Conservation (phyloP, 2,113 vertebrate species). For the Romanogobio albipinnatus region DNA sequence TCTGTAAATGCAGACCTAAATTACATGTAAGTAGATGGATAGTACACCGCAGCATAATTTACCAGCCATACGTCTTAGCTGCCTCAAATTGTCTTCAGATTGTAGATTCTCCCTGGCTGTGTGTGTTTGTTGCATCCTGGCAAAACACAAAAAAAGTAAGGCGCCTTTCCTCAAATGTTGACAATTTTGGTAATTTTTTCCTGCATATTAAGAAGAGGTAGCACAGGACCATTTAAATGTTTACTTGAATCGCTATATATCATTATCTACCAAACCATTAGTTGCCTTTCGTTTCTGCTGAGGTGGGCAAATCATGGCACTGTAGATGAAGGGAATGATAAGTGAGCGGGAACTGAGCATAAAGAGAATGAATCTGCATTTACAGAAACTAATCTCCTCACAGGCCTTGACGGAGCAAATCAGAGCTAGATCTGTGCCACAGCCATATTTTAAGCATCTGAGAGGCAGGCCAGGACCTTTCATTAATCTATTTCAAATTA, state of each 20-base stretch:
- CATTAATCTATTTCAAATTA: not conserved
- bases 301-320: not conserved
- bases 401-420: not conserved
- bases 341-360: not conserved
- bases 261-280: not conserved
- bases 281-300: not conserved
- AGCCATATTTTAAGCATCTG: slow-evolving; percentile 11
- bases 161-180: not conserved
- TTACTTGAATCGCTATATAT: not conserved
- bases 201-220: not conserved
- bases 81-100: slow-evolving; percentile 14
- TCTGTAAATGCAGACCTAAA: not conserved
- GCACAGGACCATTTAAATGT: not conserved
- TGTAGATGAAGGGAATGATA: not conserved
- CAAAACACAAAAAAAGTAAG: not conserved
- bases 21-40: not conserved
- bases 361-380: not conserved
- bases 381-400: not conserved
- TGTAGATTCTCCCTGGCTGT: slow-evolving; percentile 29
- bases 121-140: not conserved
- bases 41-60: not conserved
- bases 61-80: slow-evolving; percentile 13
- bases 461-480: slow-evolving; percentile 10
- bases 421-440: slow-evolving; percentile 37
- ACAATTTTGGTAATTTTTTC: not conserved